Conservation (phyloP, 2,113 vertebrate genomes). For the Hyperopisus bebe region DNA sequence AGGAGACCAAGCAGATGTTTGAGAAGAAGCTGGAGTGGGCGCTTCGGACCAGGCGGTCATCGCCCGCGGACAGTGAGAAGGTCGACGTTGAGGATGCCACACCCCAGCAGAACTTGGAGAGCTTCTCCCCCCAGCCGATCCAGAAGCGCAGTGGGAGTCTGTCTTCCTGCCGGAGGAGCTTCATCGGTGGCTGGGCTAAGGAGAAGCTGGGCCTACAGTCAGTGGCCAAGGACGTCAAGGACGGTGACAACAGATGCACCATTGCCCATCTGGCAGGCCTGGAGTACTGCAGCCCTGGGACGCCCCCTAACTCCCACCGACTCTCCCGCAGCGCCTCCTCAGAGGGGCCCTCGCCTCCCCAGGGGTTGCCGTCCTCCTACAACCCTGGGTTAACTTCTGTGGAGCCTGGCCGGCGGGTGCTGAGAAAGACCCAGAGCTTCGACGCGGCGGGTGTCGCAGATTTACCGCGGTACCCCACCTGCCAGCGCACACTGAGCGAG, state of each 20-base stretch:
- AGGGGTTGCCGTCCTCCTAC: constrained; percentile 34
- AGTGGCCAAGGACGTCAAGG: not conserved
- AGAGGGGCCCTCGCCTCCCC: constrained; percentile 44
- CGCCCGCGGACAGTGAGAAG: not conserved
- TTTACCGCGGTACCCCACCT: constrained; percentile 49
- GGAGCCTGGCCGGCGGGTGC: constrained; percentile 40
- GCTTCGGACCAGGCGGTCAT: constrained; percentile 46
- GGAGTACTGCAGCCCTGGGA: constrained; percentile 30
- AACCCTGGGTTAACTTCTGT: constrained; percentile 28
- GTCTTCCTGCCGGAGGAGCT: constrained; percentile 37
- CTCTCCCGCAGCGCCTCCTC: constrained; percentile 33
- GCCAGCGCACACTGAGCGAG: constrained; percentile 58
- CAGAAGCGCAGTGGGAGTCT: constrained; percentile 45
- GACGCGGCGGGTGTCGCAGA: constrained; percentile 55
- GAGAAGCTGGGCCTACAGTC: constrained; percentile 35
- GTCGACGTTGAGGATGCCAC: not conserved
- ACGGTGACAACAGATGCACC: constrained; percentile 19
- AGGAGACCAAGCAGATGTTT: constrained; percentile 73
- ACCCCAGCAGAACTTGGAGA: constrained; percentile 40
- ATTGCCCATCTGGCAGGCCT: constrained; percentile 12
- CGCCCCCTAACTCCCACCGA: constrained; percentile 35
- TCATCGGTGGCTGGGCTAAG: constrained; percentile 37
- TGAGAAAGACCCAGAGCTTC: constrained; percentile 71
- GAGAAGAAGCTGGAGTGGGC: constrained; percentile 71
- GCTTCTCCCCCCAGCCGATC: constrained; percentile 5